Conservation (phyloP, 2,797 vertebrate genomes). For the Poecile montanus region DNA sequence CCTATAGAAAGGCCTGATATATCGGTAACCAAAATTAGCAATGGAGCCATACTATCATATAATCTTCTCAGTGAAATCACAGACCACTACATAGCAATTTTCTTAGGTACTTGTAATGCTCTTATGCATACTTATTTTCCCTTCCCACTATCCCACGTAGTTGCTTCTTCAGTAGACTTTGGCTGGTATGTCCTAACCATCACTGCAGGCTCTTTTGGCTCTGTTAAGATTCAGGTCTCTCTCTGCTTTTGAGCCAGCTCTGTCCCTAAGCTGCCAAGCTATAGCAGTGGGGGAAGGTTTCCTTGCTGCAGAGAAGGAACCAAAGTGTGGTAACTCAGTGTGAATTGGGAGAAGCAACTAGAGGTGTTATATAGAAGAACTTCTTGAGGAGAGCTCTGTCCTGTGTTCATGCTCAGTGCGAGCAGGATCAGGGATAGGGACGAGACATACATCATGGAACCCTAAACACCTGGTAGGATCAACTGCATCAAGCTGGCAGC, state of each 20-base stretch:
- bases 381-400: background rate
- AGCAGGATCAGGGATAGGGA: background rate
- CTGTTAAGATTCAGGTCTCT: background rate
- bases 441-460: background rate
- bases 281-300: background rate
- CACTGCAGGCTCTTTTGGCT: background rate
- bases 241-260: background rate
- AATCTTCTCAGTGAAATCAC: background rate
- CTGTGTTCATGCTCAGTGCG: background rate
- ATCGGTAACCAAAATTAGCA: constrained; percentile 40
- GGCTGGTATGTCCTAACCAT: background rate
- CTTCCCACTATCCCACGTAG: background rate
- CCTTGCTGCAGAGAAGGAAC: background rate
- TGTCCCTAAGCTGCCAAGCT: background rate
- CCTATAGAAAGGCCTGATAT: background rate
- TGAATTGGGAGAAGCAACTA: background rate
- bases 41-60: background rate
- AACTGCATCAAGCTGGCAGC: background rate
- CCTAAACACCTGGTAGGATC: background rate
- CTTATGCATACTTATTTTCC: background rate
- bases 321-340: background rate
- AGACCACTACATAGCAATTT: constrained; percentile 2
- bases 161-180: background rate
- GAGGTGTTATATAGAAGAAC: background rate
- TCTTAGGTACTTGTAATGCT: background rate